Conservation (phyloP, 2,113 vertebrate species). For the Petaurus breviceps region DNA sequence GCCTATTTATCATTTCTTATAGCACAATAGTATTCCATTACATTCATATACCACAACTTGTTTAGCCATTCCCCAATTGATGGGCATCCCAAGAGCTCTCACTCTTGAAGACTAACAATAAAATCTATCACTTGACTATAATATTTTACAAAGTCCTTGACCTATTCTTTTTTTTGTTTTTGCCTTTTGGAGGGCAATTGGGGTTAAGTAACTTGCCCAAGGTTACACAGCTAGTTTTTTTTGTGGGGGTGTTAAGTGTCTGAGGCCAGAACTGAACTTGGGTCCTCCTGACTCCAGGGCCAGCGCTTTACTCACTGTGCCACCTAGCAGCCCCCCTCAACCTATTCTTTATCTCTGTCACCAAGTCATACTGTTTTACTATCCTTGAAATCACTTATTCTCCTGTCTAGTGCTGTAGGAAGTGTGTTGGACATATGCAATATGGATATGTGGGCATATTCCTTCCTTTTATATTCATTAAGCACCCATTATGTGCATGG, state of each 20-base stretch:
- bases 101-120: background rate
- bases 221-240: no score
- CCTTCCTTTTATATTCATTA: background rate
- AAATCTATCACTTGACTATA: background rate
- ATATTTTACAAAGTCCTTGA: background rate
- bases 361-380: background rate
- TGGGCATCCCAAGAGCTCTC: background rate
- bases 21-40: no score
- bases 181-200: no score
- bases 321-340: no score
- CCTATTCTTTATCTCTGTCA: background rate
- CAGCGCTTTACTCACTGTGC: no score
- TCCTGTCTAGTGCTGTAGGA: background rate
- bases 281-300: no score
- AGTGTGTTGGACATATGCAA: background rate
- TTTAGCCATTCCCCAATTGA: no score
- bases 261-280: no score
- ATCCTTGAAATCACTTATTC: background rate
- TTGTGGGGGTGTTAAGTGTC: no score
- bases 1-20: no score
- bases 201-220: no score
- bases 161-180: background rate
- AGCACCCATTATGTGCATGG: background rate
- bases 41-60: no score
- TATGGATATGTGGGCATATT: background rate